Evolutionary conservation across 2,888 invertebrate species (phyloP), one percentile per base, ranked within the genome.

Genomic region (Dryadula phaetusa): DNA sequence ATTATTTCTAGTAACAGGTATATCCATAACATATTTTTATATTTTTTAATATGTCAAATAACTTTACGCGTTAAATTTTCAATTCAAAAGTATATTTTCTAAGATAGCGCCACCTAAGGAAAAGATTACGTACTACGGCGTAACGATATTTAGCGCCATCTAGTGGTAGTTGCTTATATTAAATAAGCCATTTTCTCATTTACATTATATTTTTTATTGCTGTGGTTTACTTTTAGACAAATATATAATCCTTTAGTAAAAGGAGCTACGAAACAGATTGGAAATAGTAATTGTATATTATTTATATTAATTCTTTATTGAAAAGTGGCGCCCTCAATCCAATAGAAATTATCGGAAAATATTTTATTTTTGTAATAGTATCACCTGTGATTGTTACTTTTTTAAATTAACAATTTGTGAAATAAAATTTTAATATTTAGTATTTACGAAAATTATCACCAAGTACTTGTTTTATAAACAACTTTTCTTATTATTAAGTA

Each of bases 61-160:
- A 47, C 14, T 5, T 6, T 20, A 22, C 47, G 22, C 18, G 10
- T 5, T 12, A 22, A 47, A 28, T 28, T 49, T 28, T 8, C 25
- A 1, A 25, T 25, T 0, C 8, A n/a, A 3, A 4, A 37, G 34
- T 14, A 18, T 22, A 12, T 2, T 37, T 37, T 4, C 14, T 54
- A 20, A 20, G 37, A 22, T 32, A 70, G 34, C 71, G 71, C 67
- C 70, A 65, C 64, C 71, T 67, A 60, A 20, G 34, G 1, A 20
- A 44, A 67, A 40, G 14, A 3, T 12, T 14, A 16, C 6, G 52
- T 70, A 71, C 71, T 67, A 44, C n/a, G 12, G 61, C 8, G 28
- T 42, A n/a, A 6, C 32, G 3, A 14, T 47, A 32, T 16, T 40
- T 10, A 32, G 63, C 70, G 71, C 72, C 74, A 69, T 66, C 74